Base-by-base conservation (phyloP, 2,113 vertebrate genomes). In the Misgurnus mizolepis region DNA sequence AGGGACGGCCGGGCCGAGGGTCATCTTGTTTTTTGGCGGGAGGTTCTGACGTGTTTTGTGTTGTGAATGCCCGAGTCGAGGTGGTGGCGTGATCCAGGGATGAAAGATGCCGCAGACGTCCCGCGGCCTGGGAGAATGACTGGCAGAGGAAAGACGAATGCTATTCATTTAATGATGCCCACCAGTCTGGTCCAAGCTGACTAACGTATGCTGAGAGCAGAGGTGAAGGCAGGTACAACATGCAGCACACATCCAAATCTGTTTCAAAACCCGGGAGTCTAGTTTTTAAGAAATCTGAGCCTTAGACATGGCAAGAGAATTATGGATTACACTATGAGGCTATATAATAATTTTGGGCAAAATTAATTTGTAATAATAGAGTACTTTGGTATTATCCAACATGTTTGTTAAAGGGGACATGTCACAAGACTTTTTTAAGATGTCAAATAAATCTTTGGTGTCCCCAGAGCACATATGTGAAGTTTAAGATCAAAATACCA, bases 161-260 rank as follows among this genome's bases (percentile, higher is more conserved):
- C 66, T 68, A 56, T 70, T 49, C 14, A 7, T 43, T 40, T 83
- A 80, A 83, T 83, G 77, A 80, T 76, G 65, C 71, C 58, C 77
- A 75, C 66, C 56, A 70, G 72, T 65, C 12, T 39, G 27, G 47
- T 40, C 50, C 62, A 43, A 2, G 10, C 58, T 53, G 10, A 6
- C 12, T 27, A 67, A 49, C 14, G 27, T 70, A 60, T 64, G 45
- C 34, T 60, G 50, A 10, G 27, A 58, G 15, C 50, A 62, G 34
- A 45, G 53, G 0, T 41, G 11, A 22, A 49, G 41, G 22, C 55
- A 62, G 34, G 67, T 7, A 14, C 41, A 56, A 41, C 12, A 18
- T n/a, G 39, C 53, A 22, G 1, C 68, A 39, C 49, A 71, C 68
- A 53, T 34, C 53, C 22, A 55, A 34, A 14, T 17, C 49, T 5